Evolutionary conservation across 1,140 invertebrate species (phyloP).

Genomic region (Drosophila insularis): DNA sequence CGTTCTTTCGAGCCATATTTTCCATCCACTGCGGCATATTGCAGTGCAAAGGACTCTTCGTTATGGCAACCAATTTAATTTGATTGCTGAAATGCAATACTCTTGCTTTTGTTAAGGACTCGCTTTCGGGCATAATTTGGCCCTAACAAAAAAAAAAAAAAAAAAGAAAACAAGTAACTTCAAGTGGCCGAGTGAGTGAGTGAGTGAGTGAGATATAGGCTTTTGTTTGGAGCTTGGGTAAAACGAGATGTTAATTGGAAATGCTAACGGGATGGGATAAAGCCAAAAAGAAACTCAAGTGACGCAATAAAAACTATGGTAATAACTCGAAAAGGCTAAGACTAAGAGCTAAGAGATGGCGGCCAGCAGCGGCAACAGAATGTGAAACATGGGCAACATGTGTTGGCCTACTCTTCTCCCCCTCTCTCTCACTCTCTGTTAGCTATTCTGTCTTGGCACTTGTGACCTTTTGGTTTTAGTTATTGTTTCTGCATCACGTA

Average conservation of each 20-base stretch:
- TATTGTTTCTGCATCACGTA: slow-evolving; percentile 69
- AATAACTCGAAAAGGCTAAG: slow-evolving; percentile 24
- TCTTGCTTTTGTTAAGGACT: slow-evolving; percentile 13
- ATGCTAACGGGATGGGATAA: background rate
- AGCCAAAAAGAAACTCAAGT: slow-evolving; percentile 54
- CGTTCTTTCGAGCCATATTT: background rate
- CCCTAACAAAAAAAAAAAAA: too few relatives aligned
- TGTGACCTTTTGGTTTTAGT: slow-evolving; percentile 8
- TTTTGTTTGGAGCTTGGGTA: background rate
- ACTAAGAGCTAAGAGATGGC: too few relatives aligned
- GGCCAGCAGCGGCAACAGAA: slow-evolving; percentile 21
- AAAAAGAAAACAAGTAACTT: slow-evolving; percentile 15
- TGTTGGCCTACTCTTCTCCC: slow-evolving; percentile 17
- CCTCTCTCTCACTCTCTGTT: background rate
- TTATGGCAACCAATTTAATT: slow-evolving; percentile 69
- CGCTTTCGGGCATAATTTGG: background rate
- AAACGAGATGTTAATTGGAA: slow-evolving; percentile 66
- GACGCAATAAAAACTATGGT: slow-evolving; percentile 51
- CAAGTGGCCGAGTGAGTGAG: background rate
- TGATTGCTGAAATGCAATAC: slow-evolving; percentile 68
- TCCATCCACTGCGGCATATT: background rate
- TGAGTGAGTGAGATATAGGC: too few relatives aligned
- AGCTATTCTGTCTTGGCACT: background rate
- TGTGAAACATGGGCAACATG: slow-evolving; percentile 41
- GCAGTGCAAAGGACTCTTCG: slow-evolving; percentile 21